Evolutionary conservation across 2,113 vertebrate genomes (phyloP), one percentile per base, ranked within the genome.

Genomic region (Nothocercus nigrocapillus): DNA sequence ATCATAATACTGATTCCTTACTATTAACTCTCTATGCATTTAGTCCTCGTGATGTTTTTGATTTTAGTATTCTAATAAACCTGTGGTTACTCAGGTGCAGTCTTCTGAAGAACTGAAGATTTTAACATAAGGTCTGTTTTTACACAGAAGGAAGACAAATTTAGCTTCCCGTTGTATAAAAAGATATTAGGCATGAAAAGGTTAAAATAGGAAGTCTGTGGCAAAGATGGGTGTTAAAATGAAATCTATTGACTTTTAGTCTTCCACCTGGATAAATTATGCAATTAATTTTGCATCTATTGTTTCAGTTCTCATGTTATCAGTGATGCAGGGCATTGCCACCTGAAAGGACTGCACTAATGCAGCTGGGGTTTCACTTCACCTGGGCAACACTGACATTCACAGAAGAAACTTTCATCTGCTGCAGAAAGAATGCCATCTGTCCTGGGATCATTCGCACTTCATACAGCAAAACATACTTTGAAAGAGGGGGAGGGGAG

Each of bases 381-480:
- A 96, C 88, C 92, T 95, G 89, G 85, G 84, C 81, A 95, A 93
- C 92, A 86, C 61, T 83, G 88, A 94, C 92, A 93, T 97, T 92
- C 92, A 95, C 86, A 94, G 93, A 82, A 94, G 93, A 96, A 76
- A 62, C 87, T 59, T 96, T 90, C 94, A 95, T 95, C 92, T 96
- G 96, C 73, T 96, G 88, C 91, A 95, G 47, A 61, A 87, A 89
- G 85, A 85, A 90, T 85, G 88, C 93, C 93, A 95, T 93, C 94
- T 96, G 96, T 85, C 78, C 88, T 89, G 81, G 63, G 34, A 54
- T 64, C 45, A 42, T 49, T 88, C 72, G 30, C 63, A 63, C 59
- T 69, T 51, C 63, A 75, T 20, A 74, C 44, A 94, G 54, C 56
- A 93, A 90, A 91, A 92, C 62, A 82, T 45, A 78, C 89, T 90